Base-by-base conservation (phyloP, 2,888 invertebrate species). In the Lepetodrilus schrolli region DNA sequence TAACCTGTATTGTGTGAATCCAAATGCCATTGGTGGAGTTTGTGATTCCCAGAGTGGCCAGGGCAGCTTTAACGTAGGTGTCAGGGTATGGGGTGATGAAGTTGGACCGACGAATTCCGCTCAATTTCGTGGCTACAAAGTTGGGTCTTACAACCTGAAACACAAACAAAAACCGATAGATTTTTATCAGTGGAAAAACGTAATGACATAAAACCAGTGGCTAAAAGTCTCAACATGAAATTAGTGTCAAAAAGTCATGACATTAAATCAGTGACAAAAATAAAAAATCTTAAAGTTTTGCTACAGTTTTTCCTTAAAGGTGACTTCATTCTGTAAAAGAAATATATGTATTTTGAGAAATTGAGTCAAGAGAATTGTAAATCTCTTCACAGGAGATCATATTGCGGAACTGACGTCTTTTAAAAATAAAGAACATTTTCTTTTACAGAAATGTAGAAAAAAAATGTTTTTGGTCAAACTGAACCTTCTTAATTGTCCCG, bases 141-240 rank as follows among this genome's bases (percentile, higher is more conserved):
- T 96, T 96, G 0, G 97, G 97, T 74, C 94, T 91, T 0, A 97
- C 92, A 87, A 95, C 94, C 91, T 97, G 96, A 2, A 96, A 92
- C 3, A 94, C 93, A 30, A 96, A 93, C 47, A 66, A 17, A 38
- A 34, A 66, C 3, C n/a, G 20, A 10, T 1, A 1, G 10, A 10
- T 10, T 20, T 1, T 10, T 10, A 50, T 50, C n/a, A 50, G 50
- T 10, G 20, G 20, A 50, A 10, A 50, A n/a, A n/a, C 20, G 8
- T 50, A n/a, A n/a, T 50, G n/a, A 10, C 17, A 10, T 50, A 10
- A 50, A 50, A 50, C 8, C n/a, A 10, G 8, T 13, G 17, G 8
- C 20, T 17, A 17, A 50, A 50, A 50, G 10, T 50, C 10, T 20
- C 13, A 20, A n/a, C 17, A 17, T 0, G 36, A 4, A 66, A 5